Base-by-base conservation (phyloP, 2,888 invertebrate species). In the Cryptocephalus moraei region DNA sequence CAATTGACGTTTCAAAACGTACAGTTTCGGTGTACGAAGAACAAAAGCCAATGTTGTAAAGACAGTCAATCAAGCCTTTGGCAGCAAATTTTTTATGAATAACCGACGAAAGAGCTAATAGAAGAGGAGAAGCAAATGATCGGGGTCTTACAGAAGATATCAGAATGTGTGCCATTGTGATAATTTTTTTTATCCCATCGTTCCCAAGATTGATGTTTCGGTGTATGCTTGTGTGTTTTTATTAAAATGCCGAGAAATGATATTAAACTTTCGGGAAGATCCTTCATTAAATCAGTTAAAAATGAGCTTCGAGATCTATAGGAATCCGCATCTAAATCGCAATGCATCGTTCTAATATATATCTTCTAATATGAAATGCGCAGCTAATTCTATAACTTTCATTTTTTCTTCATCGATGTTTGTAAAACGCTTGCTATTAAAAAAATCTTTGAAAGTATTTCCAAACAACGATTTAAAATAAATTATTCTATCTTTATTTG, bases 201-300 rank as follows among this genome's bases (percentile, higher is more conserved):
- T n/a, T n/a, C n/a, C n/a, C n/a, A n/a, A n/a, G n/a, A n/a, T 14
- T 8, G 4, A 41, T 12, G 13, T 41, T 41, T 41, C 22, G 12
- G 41, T 9, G 41, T 41, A 8, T 41, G 41, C 34, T 34, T 34
- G n/a, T 41, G 41, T n/a, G 41, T 41, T 41, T 41, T 41, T 6
- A 41, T 41, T 14, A 41, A 41, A 41, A 41, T 41, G 14, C 31
- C 41, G 4, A 41, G 13, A 41, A 11, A 9, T 10, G 31, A 12
- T 41, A 22, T 41, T 10, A 41, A 41, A 14, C 8, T 41, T 12
- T 41, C 12, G 8, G 41, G 41, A 41, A 41, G 13, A 8, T 41
- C 41, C 31, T 41, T 12, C 13, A 6, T 31, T 12, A 41, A 8
- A 11, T 41, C 14, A 14, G 13, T 12, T 8, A 41, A 8, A 14